Conservation (phyloP, 2,888 invertebrate genomes). For the Scaptomyza parva region DNA sequence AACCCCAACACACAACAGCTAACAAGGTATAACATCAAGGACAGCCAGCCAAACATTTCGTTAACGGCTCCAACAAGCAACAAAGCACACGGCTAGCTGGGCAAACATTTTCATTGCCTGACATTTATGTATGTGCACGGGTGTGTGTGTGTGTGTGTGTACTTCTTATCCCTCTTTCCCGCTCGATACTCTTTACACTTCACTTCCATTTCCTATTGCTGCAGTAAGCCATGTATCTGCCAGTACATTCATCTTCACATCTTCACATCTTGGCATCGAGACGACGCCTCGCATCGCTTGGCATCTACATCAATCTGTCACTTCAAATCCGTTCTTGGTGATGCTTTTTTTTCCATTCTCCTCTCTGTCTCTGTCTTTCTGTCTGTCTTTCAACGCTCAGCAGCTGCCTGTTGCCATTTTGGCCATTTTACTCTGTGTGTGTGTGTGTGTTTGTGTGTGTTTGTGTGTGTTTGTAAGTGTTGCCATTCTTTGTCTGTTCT, state of each 20-base stretch:
- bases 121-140: constrained; percentile 65
- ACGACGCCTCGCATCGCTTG: constrained; percentile 13
- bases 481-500: constrained; percentile 23
- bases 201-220: constrained; percentile 4
- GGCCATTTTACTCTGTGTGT: constrained; percentile 45
- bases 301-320: constrained; percentile 70
- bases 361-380: constrained; percentile 1
- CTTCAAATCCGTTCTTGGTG: constrained; percentile 59
- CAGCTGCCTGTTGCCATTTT: constrained; percentile 55
- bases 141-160: constrained; percentile 8
- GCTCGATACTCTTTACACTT: no score
- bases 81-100: constrained; percentile 65
- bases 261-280: constrained; percentile 21
- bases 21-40: constrained; percentile 72
- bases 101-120: constrained; percentile 76
- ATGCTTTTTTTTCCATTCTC: constrained; percentile 15
- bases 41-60: constrained; percentile 61
- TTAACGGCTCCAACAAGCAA: constrained; percentile 66
- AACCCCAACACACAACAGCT: constrained; percentile 63
- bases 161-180: not conserved
- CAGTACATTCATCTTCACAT: constrained; percentile 52
- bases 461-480: constrained; percentile 22
- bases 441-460: constrained; percentile 21
- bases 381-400: constrained; percentile 20
- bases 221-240: constrained; percentile 55